phyloP scores from a whole-genome alignment of 2,113 vertebrate species.

The Psammodynastes pulverulentus region DNA sequence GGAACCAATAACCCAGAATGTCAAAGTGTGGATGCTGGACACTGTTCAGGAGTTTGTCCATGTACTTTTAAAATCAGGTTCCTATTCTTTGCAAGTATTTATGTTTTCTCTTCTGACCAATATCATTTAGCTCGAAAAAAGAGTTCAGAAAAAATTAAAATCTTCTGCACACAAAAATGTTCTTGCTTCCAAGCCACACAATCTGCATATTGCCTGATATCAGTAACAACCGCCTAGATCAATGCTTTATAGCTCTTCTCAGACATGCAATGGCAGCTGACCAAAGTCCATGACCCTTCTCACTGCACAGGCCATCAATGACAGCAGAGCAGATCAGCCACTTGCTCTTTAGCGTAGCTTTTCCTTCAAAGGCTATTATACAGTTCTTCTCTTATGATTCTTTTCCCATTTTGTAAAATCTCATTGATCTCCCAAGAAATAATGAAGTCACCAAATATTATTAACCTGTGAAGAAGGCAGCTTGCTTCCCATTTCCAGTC shows the following conservation, averaged over 20 bases:
- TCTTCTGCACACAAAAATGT: not conserved
- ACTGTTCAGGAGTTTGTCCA: not conserved
- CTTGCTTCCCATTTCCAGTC: constrained; percentile 11
- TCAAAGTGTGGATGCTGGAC: not conserved
- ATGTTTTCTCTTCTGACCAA: not conserved
- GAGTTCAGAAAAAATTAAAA: not conserved
- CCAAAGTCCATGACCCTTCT: not conserved
- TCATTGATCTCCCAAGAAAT: constrained; percentile 29
- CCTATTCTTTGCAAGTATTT: not conserved
- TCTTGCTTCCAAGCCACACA: not conserved
- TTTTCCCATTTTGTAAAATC: constrained; percentile 13
- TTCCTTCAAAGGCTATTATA: not conserved
- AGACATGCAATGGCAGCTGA: not conserved
- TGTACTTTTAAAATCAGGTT: not conserved
- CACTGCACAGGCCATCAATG: not conserved
- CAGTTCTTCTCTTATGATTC: not conserved
- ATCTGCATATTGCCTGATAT: not conserved
- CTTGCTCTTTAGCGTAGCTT: not conserved
- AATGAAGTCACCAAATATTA: constrained; percentile 39
- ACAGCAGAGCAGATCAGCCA: not conserved
- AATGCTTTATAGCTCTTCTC: not conserved
- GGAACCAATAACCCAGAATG: not conserved
- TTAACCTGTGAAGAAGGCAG: constrained; percentile 23
- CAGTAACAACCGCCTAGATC: not conserved
- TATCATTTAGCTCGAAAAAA: not conserved